Percentiles rank a stretch among this genome's conserved stretches.
These are phyloP conservation scores for Onthophagus taurus DNA, from an alignment of 1,140 invertebrate species.

Conservation along the genomic window DNA sequence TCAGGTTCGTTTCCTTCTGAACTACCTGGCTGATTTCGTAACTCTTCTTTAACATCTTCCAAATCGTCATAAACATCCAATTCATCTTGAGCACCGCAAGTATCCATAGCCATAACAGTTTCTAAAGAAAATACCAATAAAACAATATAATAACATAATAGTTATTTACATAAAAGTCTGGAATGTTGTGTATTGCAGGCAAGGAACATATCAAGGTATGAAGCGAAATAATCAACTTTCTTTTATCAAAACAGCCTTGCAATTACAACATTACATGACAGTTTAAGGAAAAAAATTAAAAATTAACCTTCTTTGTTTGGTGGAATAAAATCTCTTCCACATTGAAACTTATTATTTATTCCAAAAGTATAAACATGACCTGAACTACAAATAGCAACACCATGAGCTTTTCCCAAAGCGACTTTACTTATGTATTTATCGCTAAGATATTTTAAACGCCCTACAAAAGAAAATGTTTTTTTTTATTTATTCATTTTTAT, in stretches of 20 bases:
- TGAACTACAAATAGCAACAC: conserved; percentile 75
- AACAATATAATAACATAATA: background rate
- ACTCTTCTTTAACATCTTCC: conserved; percentile 24
- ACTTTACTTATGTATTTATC: conserved; percentile 76
- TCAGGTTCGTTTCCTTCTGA: conserved; percentile 43
- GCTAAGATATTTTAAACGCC: conserved; percentile 61
- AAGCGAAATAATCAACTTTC: too few species aligned
- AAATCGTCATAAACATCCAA: conserved; percentile 31
- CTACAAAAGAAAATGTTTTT: conserved; percentile 31
- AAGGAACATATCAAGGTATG: too few species aligned
- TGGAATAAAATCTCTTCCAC: conserved; percentile 76
- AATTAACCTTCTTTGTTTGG: conserved; percentile 50
- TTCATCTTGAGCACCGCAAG: conserved; percentile 49
- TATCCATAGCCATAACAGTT: conserved; percentile 53
- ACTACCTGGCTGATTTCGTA: conserved; percentile 34
- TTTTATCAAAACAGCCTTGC: too few species aligned
- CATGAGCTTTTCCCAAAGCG: conserved; percentile 91
- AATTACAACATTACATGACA: too few species aligned
- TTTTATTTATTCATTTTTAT: too few species aligned
- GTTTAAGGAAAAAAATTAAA: conserved; percentile 8
- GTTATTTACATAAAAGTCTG: too few species aligned
- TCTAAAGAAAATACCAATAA: conserved; percentile 16
- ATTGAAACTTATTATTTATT: conserved; percentile 96
- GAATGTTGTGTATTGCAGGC: too few species aligned
- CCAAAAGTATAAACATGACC: conserved; percentile 93